A percentile compares a stretch with the other conserved stretches of the same genome.
These are phyloP conservation scores for Plusia festucae DNA, from an alignment of 2,888 invertebrate species.

Conservation along the genomic window DNA sequence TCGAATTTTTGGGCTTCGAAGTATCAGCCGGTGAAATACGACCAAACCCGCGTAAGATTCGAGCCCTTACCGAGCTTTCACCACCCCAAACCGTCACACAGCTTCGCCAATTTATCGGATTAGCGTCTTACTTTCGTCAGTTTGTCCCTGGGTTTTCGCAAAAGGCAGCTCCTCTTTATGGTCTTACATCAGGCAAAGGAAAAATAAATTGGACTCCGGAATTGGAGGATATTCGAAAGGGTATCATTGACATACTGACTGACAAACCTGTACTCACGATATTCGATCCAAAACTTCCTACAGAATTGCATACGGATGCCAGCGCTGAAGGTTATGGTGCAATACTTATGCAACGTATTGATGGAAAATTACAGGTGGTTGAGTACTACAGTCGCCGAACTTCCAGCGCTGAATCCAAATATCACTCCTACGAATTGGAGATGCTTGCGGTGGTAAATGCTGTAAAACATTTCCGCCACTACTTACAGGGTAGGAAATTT, in stretches of 20 bases:
- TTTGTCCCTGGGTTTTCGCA: neutral
- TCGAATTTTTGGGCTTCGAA: too few relatives aligned
- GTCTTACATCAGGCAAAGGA: too few relatives aligned
- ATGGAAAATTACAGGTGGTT: conserved; percentile 3
- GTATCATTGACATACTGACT: neutral
- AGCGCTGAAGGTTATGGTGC: conserved; percentile 9
- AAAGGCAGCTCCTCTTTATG: conserved; percentile 8
- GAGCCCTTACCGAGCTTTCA: too few relatives aligned
- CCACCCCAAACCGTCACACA: too few relatives aligned
- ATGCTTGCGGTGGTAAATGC: conserved; percentile 5
- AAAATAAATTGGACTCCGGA: neutral
- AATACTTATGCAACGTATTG: conserved; percentile 6
- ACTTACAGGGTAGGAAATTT: neutral
- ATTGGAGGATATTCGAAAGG: neutral
- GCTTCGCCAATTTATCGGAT: too few relatives aligned
- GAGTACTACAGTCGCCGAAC: conserved; percentile 10
- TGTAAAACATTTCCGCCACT: conserved; percentile 4
- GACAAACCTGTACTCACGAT: conserved; percentile 7
- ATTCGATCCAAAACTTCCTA: conserved; percentile 1
- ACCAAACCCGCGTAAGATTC: too few relatives aligned
- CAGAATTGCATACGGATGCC: neutral
- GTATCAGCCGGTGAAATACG: too few relatives aligned
- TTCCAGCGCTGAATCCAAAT: conserved; percentile 5
- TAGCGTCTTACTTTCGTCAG: neutral
- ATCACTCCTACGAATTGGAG: neutral